Evolutionary conservation across 2,113 vertebrate species (phyloP), one percentile per base, ranked within the genome.

Genomic region (Thinocorus orbignyianus): DNA sequence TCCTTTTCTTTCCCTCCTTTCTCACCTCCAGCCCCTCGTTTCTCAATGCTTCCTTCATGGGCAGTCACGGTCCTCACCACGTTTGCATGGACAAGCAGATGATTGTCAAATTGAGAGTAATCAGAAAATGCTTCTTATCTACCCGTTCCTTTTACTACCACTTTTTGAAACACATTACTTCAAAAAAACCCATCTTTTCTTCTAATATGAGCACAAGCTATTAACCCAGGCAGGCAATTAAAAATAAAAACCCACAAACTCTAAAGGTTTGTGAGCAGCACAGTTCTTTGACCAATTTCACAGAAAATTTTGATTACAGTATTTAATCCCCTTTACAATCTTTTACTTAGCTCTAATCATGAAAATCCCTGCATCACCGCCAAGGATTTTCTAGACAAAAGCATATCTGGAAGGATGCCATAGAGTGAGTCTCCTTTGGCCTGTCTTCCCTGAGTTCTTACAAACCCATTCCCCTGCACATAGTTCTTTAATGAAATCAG

Each of bases 351-450:
- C 70, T 84, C 66, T 94, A 74, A 94, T 86, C 57, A 92, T 57
- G 61, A 91, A 90, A 96, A 96, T 79, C 62, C 65, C 39, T 71
- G 52, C 31, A 81, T 86, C 5, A 3, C 22, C 10, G 23, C 72
- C 86, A 95, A 93, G 95, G 77, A 86, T 91, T 94, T 95, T 95
- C 60, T 70, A 94, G 71, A 96, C 88, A 90, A 96, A 96, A 92
- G 72, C 14, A 0, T 58, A 52, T 62, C 64, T 95, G 93, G 86
- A 94, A 93, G 62, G 58, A 83, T 86, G 90, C 71, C 88, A 83
- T 3, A 13, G 55, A 76, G 11, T 1, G 7, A 81, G 76, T 44
- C 57, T 91, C 83, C 35, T 58, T 79, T 58, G 61, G 64, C 37
- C 73, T 87, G 61, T 68, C 70, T 92, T 93, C 52, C 52, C 55